Base-by-base conservation (phyloP, 92 coral and sea anemone species). In the Phymanthus crucifer region DNA sequence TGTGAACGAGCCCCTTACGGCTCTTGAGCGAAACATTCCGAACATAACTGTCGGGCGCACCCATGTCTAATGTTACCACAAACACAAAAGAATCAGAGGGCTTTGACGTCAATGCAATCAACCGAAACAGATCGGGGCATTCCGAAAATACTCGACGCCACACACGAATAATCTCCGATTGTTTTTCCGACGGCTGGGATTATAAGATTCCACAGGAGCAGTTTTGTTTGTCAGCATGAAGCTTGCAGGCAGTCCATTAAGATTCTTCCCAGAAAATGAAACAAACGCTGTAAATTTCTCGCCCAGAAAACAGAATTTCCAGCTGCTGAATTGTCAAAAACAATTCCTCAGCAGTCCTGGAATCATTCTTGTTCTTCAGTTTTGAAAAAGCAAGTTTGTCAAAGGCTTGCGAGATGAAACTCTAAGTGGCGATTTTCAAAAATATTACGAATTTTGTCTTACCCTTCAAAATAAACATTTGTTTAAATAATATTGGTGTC, bases 71-170 rank as follows among this genome's bases (percentile, higher is more conserved):
- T 36, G 31, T 64, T 71, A 48, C 74, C 88, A 27, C 65, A 38
- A 82, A 57, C 4, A 79, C 83, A 79, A 79, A 66, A 79, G 75
- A 54, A 40, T 80, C 78, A 70, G 85, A 27, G 26, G 72, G 37
- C 78, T 32, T 27, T 82, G 82, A 82, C 87, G 76, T 83, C 80
- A 78, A 65, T 73, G 82, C 84, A 47, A 16, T 58, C 78, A 78
- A 72, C 82, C 85, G 83, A 86, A 82, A 85, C 90, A 74, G 29
- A 76, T 83, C 88, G 83, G 74, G 75, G 65, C 93, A 86, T 89
- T 70, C 80, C 90, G 90, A 82, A 47, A 72, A 83, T 85, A 70
- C 75, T 76, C 90, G 90, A 75, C 88, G 43, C 65, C 92, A 54
- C 92, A 88, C 80, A 75, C 89, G 89, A 85, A 35, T 61, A 83